Evolutionary conservation across 53 echinoderm and acorn worm species (phyloP), one percentile per base, ranked within the genome.

Genomic region (Paelopatides confundens): DNA sequence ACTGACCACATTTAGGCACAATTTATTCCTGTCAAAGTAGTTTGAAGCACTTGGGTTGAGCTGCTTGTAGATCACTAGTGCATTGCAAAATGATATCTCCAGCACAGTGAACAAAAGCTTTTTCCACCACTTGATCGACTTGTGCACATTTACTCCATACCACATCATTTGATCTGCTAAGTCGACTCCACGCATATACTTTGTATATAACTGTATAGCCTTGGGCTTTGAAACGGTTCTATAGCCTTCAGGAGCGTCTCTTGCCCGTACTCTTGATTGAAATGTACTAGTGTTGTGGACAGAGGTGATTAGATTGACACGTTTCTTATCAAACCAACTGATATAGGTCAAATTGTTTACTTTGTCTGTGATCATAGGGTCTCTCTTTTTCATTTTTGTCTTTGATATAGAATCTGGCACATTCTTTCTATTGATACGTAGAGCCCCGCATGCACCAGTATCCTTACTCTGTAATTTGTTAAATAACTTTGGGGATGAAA

Each of bases 281-380:
- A 69, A 69, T 69, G 69, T 69, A 35, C 35, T 35, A 5, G 34
- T 69, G 34, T 69, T n/a, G 34, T 69, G 69, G 13, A 35, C 69
- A 35, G 69, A 69, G 12, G 69, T 69, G 34, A 69, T 69, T 6
- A 69, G 36, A 69, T 69, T 69, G 35, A 69, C 69, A 13, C 31
- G 34, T 7, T 69, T 69, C 29, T 69, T 69, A 30, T 69, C 69
- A 69, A 27, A 69, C 69, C 69, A 69, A 35, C 69, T 33, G 29
- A 69, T 69, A 69, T 35, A 69, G 34, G 69, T 69, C 38, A 69
- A 69, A 69, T 69, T 69, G 69, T 69, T 30, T 6, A 69, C 69
- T 34, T 53, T 69, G 3, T 48, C 47, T 48, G 77, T 77, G 18
- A 43, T 49, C 5, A 26, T 77, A 36, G 37, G 38, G 9, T 30